Conservation (phyloP, 2,113 vertebrate genomes). For the Vulpes vulpes region DNA sequence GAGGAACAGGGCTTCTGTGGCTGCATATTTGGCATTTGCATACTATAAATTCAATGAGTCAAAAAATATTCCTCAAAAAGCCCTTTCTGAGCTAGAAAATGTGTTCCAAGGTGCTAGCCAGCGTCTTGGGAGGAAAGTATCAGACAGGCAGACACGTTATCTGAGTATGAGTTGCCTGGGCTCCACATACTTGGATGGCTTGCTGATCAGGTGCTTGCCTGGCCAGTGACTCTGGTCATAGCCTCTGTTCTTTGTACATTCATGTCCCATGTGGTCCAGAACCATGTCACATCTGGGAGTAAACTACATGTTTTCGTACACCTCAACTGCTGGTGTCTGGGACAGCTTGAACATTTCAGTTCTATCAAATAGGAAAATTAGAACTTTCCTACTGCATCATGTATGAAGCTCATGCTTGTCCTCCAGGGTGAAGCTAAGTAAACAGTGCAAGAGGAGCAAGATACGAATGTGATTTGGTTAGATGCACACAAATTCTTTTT, state of each 20-base stretch:
- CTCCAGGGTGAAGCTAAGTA: conserved; percentile 30
- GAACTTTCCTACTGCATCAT: conserved; percentile 47
- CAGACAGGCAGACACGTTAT: neutral
- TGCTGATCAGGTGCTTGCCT: conserved; percentile 57
- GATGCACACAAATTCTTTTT: conserved; percentile 2
- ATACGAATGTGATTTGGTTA: conserved; percentile 68
- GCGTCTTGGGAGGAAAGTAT: neutral
- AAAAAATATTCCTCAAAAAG: conserved; percentile 66
- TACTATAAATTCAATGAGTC: conserved; percentile 39
- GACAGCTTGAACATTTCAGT: conserved; percentile 56
- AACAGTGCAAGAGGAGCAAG: conserved; percentile 26
- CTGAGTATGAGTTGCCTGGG: conserved; percentile 1
- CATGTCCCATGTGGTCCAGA: conserved; percentile 48
- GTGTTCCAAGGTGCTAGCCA: conserved; percentile 10
- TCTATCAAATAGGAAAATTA: conserved; percentile 52
- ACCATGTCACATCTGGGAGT: conserved; percentile 67
- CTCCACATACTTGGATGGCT: conserved; percentile 74
- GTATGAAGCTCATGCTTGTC: conserved; percentile 63
- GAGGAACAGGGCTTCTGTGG: neutral
- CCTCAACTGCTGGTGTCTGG: conserved; percentile 69
- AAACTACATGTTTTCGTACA: conserved; percentile 55
- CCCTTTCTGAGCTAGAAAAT: conserved; percentile 30
- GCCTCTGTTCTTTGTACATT: conserved; percentile 69
- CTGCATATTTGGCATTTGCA: conserved; percentile 58
- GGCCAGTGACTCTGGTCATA: conserved; percentile 9